Evolutionary conservation across 2,888 invertebrate species (phyloP).

Genomic region (Aromia moschata): DNA sequence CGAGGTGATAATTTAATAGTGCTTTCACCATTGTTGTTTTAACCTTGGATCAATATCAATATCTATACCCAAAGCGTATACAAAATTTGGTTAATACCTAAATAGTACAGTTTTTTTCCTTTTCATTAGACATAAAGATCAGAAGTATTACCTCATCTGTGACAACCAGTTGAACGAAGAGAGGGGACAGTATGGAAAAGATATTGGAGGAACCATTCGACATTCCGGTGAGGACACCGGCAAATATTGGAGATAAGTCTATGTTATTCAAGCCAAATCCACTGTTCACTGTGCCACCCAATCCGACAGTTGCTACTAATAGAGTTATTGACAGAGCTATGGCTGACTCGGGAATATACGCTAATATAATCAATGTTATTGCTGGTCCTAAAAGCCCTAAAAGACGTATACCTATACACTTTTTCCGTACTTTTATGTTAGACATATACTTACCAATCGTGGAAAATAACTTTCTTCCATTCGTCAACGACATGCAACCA

Average conservation of each 20-base stretch:
- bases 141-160: conserved; percentile 72
- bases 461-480: conserved; percentile 69
- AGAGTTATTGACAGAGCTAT: conserved; percentile 68
- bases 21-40: too few species aligned
- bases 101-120: too few species aligned
- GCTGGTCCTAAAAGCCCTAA: conserved; percentile 56
- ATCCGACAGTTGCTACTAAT: conserved; percentile 76
- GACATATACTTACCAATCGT: conserved; percentile 49
- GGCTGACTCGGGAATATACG: conserved; percentile 41
- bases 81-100: too few species aligned
- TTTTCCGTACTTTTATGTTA: not conserved
- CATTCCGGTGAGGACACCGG: conserved; percentile 85
- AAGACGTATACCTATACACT: conserved; percentile 52
- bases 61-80: too few species aligned
- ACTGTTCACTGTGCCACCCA: conserved; percentile 78
- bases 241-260: conserved; percentile 84
- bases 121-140: too few species aligned
- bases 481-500: conserved; percentile 47
- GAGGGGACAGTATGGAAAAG: conserved; percentile 81
- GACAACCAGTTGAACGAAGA: conserved; percentile 75
- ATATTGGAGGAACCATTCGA: conserved; percentile 82
- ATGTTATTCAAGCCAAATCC: conserved; percentile 84
- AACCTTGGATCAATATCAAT: too few species aligned
- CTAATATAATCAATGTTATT: conserved; percentile 37
- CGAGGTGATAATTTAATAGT: too few species aligned